A percentile compares a stretch with the other conserved stretches of the same genome.
phyloP scores from a whole-genome alignment of 2,888 invertebrate genomes.

The Rhagonycha fulva region DNA sequence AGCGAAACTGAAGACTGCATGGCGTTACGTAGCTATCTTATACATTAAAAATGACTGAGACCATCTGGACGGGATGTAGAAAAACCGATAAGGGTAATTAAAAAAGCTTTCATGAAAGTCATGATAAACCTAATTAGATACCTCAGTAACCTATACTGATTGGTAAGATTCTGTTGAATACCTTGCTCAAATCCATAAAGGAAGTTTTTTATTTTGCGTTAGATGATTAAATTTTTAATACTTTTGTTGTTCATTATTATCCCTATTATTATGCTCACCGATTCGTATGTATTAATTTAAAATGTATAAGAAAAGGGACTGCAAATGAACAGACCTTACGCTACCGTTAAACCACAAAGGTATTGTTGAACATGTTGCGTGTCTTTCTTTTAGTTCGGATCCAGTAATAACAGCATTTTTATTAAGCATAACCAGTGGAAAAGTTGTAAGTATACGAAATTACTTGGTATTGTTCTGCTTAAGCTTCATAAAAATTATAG shows the following conservation, averaged over 20 bases:
- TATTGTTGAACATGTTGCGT: constrained; percentile 25
- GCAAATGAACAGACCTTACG: constrained; percentile 16
- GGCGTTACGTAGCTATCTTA: no score
- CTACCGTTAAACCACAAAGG: constrained; percentile 28
- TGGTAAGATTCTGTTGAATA: not conserved
- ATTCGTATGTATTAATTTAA: constrained; percentile 7
- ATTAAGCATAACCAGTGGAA: constrained; percentile 23
- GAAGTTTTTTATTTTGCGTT: not conserved
- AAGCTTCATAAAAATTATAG: constrained; percentile 28
- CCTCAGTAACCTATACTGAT: not conserved
- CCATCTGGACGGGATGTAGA: not conserved
- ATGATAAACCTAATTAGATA: not conserved
- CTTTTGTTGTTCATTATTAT: not conserved
- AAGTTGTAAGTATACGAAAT: constrained; percentile 21
- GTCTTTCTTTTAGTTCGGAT: constrained; percentile 19
- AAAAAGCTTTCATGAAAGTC: not conserved
- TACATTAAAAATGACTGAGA: not conserved
- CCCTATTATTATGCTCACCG: constrained; percentile 11
- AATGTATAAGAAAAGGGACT: constrained; percentile 21
- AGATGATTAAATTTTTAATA: not conserved
- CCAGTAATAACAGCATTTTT: constrained; percentile 26
- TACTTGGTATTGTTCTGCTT: constrained; percentile 26
- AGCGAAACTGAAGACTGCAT: no score
- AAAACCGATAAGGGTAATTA: not conserved
- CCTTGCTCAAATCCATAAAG: not conserved